Evolutionary conservation across 2,797 vertebrate genomes (phyloP).

Genomic region (Thamnophis elegans): DNA sequence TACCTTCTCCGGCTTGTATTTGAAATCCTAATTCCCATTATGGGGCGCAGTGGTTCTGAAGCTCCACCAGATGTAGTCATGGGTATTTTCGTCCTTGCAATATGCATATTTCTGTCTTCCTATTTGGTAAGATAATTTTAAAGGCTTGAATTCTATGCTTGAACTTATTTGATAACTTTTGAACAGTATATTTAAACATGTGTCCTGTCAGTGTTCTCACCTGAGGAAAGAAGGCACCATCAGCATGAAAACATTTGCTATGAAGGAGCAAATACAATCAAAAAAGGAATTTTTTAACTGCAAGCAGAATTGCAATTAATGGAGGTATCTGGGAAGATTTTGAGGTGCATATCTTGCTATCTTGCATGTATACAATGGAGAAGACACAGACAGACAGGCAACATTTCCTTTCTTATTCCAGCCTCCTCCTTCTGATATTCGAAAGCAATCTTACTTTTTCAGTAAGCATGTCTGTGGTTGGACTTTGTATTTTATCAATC

Average conservation of each 20-base stretch:
- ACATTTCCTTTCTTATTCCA: neutral
- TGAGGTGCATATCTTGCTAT: neutral
- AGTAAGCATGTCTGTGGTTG: neutral
- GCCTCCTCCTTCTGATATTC: neutral
- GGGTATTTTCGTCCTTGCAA: constrained; percentile 81
- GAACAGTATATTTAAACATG: neutral
- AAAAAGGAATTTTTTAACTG: neutral
- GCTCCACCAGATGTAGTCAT: constrained; percentile 89
- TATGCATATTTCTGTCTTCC: constrained; percentile 86
- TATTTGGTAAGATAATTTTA: constrained; percentile 85
- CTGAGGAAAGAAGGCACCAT: neutral
- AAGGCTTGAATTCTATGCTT: neutral
- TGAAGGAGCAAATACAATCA: neutral
- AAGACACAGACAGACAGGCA: neutral
- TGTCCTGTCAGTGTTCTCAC: neutral
- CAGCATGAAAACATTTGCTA: neutral
- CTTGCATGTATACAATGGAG: neutral
- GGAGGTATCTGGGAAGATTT: neutral
- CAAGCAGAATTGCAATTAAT: neutral
- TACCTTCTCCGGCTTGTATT: constrained; percentile 95
- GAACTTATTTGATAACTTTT: neutral
- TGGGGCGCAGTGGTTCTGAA: constrained; percentile 94
- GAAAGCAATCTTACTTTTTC: neutral
- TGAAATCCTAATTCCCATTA: constrained; percentile 95
- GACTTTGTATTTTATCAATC: neutral